Evolutionary conservation across 2,888 invertebrate genomes (phyloP).

Genomic region (Ophion slaviceki): DNA sequence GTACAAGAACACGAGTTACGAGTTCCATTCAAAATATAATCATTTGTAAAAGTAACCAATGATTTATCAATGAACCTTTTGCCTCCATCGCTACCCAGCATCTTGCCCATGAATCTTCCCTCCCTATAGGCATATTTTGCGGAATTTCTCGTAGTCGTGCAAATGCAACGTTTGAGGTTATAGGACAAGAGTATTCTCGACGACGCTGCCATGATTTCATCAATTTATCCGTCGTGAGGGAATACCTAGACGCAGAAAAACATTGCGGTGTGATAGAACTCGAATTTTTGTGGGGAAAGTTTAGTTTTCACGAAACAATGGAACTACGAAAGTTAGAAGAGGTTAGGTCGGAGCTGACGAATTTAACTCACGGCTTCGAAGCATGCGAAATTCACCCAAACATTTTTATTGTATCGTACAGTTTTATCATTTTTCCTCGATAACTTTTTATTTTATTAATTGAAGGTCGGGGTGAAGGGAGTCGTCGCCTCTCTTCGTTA

Average conservation of each 20-base stretch:
- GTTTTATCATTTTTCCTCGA: background rate
- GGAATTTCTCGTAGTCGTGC: constrained; percentile 26
- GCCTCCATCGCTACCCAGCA: constrained; percentile 64
- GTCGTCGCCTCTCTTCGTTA: background rate
- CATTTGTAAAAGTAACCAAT: background rate
- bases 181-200: constrained; percentile 37
- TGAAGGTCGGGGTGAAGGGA: background rate
- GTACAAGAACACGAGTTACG: background rate
- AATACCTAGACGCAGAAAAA: background rate
- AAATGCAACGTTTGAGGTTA: constrained; percentile 56
- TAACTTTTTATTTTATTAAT: background rate
- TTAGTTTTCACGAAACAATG: background rate
- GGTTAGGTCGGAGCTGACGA: constrained; percentile 15
- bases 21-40: background rate
- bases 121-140: constrained; percentile 45
- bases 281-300: background rate
- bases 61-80: constrained; percentile 68
- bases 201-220: constrained; percentile 27
- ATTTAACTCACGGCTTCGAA: background rate
- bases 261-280: background rate
- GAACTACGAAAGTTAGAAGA: background rate
- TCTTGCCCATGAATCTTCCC: constrained; percentile 70
- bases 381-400: background rate
- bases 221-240: background rate
- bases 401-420: background rate